Evolutionary conservation across 2,888 invertebrate species (phyloP).

Genomic region (Drosophila peninsularis): DNA sequence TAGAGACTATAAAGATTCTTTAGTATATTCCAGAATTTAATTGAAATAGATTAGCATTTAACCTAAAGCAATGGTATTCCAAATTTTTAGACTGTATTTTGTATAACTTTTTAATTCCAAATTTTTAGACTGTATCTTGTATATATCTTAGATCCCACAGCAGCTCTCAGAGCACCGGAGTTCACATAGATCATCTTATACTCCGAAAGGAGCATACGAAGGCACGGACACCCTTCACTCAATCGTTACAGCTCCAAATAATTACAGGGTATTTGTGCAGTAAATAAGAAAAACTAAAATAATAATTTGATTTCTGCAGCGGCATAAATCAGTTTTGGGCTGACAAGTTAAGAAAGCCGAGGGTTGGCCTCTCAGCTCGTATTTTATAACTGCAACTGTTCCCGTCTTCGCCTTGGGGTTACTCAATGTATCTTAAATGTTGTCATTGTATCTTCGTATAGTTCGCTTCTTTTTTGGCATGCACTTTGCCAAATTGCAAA

Average conservation of each 20-base stretch:
- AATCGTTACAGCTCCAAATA: neutral
- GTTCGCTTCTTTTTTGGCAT: slow-evolving; percentile 28
- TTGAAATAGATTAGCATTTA: neutral
- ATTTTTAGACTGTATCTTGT: neutral
- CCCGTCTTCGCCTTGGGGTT: slow-evolving; percentile 8
- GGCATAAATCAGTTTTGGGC: slow-evolving; percentile 62
- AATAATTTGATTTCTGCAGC: slow-evolving; percentile 71
- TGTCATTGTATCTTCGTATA: slow-evolving; percentile 36
- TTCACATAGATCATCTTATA: no score
- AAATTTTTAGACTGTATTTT: neutral
- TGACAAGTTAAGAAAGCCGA: slow-evolving; percentile 55
- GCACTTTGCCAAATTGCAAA: slow-evolving; percentile 80
- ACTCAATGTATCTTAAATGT: slow-evolving; percentile 44
- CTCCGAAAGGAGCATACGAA: no score
- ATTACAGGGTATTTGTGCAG: slow-evolving; percentile 32
- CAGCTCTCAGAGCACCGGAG: no score
- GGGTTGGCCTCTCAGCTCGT: slow-evolving; percentile 44
- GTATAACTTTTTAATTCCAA: fast-evolving
- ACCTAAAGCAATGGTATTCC: fast-evolving
- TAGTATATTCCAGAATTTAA: neutral
- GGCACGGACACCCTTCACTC: no score
- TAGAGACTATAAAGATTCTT: neutral
- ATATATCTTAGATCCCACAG: no score
- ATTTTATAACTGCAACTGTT: slow-evolving; percentile 16
- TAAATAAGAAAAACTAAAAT: slow-evolving; percentile 33